Conservation (phyloP, 2,113 vertebrate genomes). For the Turnix velox region DNA sequence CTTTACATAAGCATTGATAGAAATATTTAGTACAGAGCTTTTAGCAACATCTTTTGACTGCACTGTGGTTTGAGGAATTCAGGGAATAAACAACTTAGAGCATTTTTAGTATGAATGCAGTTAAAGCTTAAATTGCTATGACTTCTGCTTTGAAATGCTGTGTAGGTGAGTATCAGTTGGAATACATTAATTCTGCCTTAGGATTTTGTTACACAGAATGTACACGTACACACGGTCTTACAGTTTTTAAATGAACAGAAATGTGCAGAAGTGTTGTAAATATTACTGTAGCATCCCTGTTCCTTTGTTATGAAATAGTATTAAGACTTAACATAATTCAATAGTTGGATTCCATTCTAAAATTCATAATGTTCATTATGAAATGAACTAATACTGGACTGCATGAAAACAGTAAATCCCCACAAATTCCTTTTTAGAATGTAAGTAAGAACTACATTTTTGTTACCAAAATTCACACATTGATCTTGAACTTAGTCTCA, state of each 20-base stretch:
- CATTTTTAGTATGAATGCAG: neutral
- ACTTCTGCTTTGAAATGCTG: neutral
- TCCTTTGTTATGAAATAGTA: neutral
- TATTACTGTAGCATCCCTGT: neutral
- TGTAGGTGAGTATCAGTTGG: constrained; percentile 3
- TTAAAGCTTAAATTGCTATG: neutral
- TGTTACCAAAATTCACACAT: neutral
- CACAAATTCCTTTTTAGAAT: neutral
- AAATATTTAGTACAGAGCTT: neutral
- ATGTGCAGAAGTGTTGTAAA: neutral
- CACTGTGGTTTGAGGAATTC: neutral
- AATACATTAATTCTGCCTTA: neutral
- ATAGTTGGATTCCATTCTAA: neutral
- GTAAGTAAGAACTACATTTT: neutral
- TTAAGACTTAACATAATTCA: neutral
- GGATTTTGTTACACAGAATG: neutral
- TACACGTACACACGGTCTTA: neutral
- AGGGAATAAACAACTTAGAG: neutral
- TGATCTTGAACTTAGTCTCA: neutral
- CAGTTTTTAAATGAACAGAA: neutral
- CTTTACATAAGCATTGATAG: neutral
- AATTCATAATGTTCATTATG: neutral
- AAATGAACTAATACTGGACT: neutral
- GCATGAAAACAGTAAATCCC: neutral
- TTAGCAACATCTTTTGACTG: neutral